Conservation (phyloP, 2,797 vertebrate genomes). For the Gobio occitaniae region DNA sequence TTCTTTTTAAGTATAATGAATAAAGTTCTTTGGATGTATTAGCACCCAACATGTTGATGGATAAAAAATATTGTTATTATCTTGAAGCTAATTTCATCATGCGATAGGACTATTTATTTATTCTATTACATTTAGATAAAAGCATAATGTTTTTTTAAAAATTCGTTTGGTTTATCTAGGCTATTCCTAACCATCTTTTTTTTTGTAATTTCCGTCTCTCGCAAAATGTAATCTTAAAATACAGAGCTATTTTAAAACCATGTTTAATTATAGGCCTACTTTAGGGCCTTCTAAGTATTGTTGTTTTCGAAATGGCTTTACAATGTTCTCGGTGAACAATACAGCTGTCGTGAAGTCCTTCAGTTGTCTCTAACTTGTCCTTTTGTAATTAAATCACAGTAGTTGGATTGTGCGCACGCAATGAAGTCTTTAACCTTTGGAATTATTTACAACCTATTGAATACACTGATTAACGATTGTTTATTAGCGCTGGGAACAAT, state of each 20-base stretch:
- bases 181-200: not conserved
- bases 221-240: not conserved
- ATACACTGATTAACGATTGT: slow-evolving; percentile 69
- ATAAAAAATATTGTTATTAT: not conserved
- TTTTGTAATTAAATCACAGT: slow-evolving; percentile 50
- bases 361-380: not conserved
- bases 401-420: slow-evolving; percentile 34
- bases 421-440: slow-evolving; percentile 72
- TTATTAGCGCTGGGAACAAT: slow-evolving; percentile 64
- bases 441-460: slow-evolving; percentile 75
- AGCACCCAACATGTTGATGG: not conserved
- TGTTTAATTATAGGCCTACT: not conserved
- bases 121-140: not conserved
- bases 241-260: not conserved
- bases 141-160: not conserved
- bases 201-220: not conserved
- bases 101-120: not conserved
- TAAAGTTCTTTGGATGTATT: not conserved
- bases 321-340: slow-evolving; percentile 11
- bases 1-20: not conserved
- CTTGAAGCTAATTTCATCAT: not conserved
- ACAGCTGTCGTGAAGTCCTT: not conserved
- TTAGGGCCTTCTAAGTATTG: not conserved
- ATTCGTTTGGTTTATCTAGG: not conserved
- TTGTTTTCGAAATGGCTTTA: slow-evolving; percentile 11